A percentile compares a stretch with the other conserved stretches of the same genome.
Evolutionary conservation across 2,888 invertebrate genomes (phyloP).

Genomic region (Ptycholaimellus sp.): DNA sequence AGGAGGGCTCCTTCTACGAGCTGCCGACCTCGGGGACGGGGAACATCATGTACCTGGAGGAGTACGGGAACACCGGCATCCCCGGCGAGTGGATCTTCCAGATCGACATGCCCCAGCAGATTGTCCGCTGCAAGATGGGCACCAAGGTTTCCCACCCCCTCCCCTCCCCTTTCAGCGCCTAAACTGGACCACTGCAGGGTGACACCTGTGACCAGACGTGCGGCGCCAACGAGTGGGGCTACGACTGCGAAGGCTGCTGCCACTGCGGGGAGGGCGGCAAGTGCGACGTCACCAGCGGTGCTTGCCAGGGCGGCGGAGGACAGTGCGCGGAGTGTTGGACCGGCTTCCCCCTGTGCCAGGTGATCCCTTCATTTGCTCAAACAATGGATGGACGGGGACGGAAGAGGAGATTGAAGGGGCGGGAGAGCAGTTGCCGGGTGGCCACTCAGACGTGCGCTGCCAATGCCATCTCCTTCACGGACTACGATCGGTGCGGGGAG

Average conservation of each 20-base stretch:
- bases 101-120: conserved; percentile 11
- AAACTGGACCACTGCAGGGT: no score
- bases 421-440: no score
- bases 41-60: conserved; percentile 24
- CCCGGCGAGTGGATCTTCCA: conserved; percentile 26
- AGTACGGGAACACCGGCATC: conserved; percentile 22
- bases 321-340: conserved; percentile 18
- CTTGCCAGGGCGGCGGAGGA: conserved; percentile 13
- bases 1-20: conserved; percentile 13
- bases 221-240: conserved; percentile 20
- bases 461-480: conserved; percentile 21
- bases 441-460: conserved; percentile 13
- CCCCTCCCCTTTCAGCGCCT: no score
- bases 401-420: no score
- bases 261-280: conserved; percentile 18
- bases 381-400: no score
- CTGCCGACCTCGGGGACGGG: conserved; percentile 21
- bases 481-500: conserved; percentile 21
- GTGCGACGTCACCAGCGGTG: conserved; percentile 19
- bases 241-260: conserved; percentile 22
- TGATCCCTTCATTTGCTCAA: conserved; percentile 10
- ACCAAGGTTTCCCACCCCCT: no score
- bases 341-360: conserved; percentile 14
- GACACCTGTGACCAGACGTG: conserved; percentile 24
- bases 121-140: conserved; percentile 22